phyloP scores from a whole-genome alignment of 2,797 vertebrate species.

The Phrynocephalus vlangalii region DNA sequence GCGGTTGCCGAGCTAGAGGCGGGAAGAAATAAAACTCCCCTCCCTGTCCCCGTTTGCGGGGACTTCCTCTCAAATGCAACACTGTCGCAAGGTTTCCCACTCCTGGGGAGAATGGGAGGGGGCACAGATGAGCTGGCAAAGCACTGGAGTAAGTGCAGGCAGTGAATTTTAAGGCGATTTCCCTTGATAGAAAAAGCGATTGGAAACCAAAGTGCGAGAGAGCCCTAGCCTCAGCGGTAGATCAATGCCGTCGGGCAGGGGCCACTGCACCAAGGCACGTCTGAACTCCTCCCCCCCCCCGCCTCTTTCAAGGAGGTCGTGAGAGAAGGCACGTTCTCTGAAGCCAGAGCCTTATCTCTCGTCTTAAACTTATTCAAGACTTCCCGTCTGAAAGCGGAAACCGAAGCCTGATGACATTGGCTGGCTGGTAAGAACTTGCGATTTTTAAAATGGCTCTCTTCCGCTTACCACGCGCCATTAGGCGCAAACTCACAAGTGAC shows the following conservation, averaged over 20 bases:
- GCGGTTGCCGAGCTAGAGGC: neutral
- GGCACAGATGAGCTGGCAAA: too few relatives aligned
- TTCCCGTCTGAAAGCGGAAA: neutral
- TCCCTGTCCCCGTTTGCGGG: neutral
- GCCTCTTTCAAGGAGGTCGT: too few relatives aligned
- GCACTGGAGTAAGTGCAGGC: neutral
- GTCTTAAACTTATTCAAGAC: neutral
- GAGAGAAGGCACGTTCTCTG: neutral
- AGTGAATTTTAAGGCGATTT: too few relatives aligned
- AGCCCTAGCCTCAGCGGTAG: too few relatives aligned
- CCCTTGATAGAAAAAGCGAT: too few relatives aligned
- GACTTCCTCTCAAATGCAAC: neutral
- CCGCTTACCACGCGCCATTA: neutral
- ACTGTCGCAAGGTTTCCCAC: neutral
- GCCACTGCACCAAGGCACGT: too few relatives aligned
- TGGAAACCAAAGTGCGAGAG: too few relatives aligned
- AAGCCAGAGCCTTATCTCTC: too few relatives aligned
- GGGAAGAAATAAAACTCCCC: neutral
- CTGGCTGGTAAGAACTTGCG: too few relatives aligned
- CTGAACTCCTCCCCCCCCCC: too few relatives aligned
- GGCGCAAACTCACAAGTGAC: neutral
- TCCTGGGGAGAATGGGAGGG: neutral
- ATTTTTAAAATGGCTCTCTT: conserved; percentile 11
- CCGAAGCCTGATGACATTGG: neutral
- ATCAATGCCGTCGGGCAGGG: neutral